Base-by-base conservation (phyloP, 2,888 invertebrate species). In the Acronicta alni region DNA sequence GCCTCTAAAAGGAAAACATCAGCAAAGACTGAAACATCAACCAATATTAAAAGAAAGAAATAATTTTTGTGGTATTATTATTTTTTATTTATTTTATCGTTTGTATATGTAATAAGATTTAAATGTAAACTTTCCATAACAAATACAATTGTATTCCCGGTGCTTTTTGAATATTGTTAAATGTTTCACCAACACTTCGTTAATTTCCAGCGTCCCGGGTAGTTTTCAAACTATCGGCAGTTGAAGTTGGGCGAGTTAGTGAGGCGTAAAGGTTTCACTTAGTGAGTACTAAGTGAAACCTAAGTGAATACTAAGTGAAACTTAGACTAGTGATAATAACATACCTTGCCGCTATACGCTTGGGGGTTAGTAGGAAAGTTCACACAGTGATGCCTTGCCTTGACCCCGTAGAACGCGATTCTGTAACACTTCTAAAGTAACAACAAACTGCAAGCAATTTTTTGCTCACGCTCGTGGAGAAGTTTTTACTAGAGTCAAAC, bases 181-280 rank as follows among this genome's bases (percentile, higher is more conserved):
- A n/a, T n/a, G n/a, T 62, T 67, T 49, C 12, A 37, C 44, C 44
- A 60, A 57, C 48, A 61, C 47, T 67, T 53, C 18, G 46, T 45
- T 42, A 42, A 43, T 57, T 69, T 59, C 45, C 41, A 41, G 37
- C 45, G 56, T 69, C 57, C 45, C 41, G 38, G 37, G 57, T 57
- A 74, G 72, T 74, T 62, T 32, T 35, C 14, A 7, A 63, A 66
- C 63, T 66, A 71, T 42, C 38, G 30, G 57, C 51, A 56, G 54
- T 58, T 60, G 57, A 46, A 64, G 62, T 68, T 63, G 35, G 16
- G 32, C 17, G 53, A 68, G 55, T 52, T n/a, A 64, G 48, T 63
- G 56, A 66, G 55, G 52, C 62, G 57, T 51, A 54, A 66, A 65
- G 75, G 53, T 62, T 66, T 72, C 70, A 72, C 60, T 77, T 75